Evolutionary conservation across 1,140 invertebrate genomes (phyloP), one percentile per base, ranked within the genome.

Genomic region (Calliphora vicina): DNA sequence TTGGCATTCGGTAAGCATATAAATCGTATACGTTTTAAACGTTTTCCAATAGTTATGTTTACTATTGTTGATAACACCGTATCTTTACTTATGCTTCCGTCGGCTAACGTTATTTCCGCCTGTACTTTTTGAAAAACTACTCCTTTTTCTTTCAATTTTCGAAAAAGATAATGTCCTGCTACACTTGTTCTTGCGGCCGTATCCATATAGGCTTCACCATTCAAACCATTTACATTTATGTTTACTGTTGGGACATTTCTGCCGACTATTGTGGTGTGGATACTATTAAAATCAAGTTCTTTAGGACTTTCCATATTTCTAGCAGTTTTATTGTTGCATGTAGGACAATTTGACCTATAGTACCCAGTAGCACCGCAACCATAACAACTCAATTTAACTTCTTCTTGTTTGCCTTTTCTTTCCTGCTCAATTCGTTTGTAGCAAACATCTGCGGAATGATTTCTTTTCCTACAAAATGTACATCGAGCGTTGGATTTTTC

Each of bases 181-280:
- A 84, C 50, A 42, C 83, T 84, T 8, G 83, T 84, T 26, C 80
- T 29, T 17, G 83, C 83, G 25, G 83, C 83, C 0, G 71, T 81
- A 57, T 84, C 78, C 26, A 84, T 71, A 84, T 74, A 81, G 17
- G 80, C 83, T 74, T 61, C 72, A 23, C 72, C 83, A 17, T 82
- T 73, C n/a, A 27, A n/a, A 10, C 81, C 61, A 23, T 82, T 67
- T 12, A 71, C 67, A 10, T 82, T 82, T 12, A 82, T 8, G 42
- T 25, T 61, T 23, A 82, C 71, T 15, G 25, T 42, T 25, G 71
- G 29, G 3, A 82, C 29, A 45, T 73, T 82, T 25, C n/a, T 17
- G n/a, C 71, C 80, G 13, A 81, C 35, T 17, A 84, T 27, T 0
- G 83, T 84, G 10, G 72, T 57, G 25, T 74, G 13, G 9, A 84